Conservation (phyloP, 2,113 vertebrate genomes). For the Micromys minutus region DNA sequence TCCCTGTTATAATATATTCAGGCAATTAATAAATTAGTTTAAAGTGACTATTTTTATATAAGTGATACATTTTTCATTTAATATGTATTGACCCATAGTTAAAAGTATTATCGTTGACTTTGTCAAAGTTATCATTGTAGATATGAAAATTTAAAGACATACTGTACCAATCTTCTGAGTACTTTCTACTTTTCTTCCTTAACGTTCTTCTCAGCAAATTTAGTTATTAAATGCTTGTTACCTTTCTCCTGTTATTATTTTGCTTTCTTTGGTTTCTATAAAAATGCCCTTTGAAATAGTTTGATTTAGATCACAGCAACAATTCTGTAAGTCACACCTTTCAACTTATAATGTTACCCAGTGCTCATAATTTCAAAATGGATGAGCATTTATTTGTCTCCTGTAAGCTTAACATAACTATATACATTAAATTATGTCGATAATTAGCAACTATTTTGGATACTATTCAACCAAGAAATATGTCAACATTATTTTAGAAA, state of each 20-base stretch:
- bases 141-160: neutral
- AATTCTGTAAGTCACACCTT: neutral
- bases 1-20: neutral
- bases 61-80: neutral
- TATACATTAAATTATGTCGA: neutral
- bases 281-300: neutral
- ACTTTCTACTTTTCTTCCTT: neutral
- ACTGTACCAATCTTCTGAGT: neutral
- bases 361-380: neutral
- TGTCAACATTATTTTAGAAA: neutral
- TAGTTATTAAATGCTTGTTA: neutral
- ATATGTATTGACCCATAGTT: neutral
- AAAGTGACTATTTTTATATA: neutral
- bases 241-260: neutral
- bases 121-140: neutral
- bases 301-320: neutral
- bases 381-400: neutral
- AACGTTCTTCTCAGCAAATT: rapidly evolving
- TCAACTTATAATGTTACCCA: neutral
- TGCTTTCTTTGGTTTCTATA: neutral
- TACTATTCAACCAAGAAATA: neutral
- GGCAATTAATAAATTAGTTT: neutral
- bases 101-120: neutral
- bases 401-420: neutral
- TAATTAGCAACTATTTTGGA: neutral